Evolutionary conservation across 2,888 invertebrate species (phyloP).

Genomic region (Hymenopus coronatus): DNA sequence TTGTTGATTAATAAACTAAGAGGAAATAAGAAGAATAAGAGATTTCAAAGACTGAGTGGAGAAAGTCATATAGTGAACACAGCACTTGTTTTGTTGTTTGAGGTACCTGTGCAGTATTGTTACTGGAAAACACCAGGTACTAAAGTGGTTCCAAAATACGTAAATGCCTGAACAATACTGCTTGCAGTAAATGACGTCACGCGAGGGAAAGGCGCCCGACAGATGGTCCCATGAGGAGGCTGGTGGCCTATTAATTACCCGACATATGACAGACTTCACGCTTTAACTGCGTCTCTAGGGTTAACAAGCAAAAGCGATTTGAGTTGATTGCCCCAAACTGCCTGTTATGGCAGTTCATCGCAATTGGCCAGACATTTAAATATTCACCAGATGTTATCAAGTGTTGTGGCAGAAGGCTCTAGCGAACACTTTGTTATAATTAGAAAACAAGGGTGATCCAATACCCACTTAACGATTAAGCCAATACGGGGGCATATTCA

Average conservation of each 20-base stretch:
- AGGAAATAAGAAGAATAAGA: too few relatives aligned
- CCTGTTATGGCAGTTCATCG: too few relatives aligned
- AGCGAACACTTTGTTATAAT: too few relatives aligned
- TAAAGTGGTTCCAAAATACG: background rate
- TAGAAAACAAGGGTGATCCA: too few relatives aligned
- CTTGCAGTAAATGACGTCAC: background rate
- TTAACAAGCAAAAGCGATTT: background rate
- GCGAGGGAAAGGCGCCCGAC: background rate
- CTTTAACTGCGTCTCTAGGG: background rate
- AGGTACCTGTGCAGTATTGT: too few relatives aligned
- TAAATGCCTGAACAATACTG: background rate
- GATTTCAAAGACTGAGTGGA: too few relatives aligned
- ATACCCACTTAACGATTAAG: too few relatives aligned
- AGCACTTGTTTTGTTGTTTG: too few relatives aligned
- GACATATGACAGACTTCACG: background rate
- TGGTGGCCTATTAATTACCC: background rate
- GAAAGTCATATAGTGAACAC: too few relatives aligned
- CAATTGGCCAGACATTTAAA: background rate
- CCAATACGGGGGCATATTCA: too few relatives aligned
- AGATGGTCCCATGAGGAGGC: background rate
- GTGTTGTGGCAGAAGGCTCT: background rate
- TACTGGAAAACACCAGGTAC: too few relatives aligned
- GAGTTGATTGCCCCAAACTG: background rate
- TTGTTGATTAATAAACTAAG: too few relatives aligned
- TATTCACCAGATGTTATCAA: background rate